phyloP scores from a whole-genome alignment of 1,140 invertebrate species.

The Drosophila elegans region DNA sequence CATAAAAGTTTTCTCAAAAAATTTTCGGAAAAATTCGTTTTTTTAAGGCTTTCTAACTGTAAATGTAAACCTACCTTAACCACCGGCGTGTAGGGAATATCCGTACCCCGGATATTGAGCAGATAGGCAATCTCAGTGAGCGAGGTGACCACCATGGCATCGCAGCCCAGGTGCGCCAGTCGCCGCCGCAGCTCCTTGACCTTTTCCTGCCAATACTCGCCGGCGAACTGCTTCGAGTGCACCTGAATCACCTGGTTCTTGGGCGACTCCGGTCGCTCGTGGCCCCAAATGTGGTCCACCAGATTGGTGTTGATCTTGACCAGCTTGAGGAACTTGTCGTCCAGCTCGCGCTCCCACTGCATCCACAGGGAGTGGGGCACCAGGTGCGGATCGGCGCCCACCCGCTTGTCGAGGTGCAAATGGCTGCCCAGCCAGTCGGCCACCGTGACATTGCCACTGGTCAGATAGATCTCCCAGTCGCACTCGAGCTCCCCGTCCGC shows the following conservation, averaged over 20 bases:
- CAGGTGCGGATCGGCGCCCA: slow-evolving; percentile 94
- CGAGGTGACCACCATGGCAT: slow-evolving; percentile 93
- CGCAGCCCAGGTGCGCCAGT: slow-evolving; percentile 88
- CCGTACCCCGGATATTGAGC: slow-evolving; percentile 96
- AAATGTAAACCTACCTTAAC: slow-evolving; percentile 81
- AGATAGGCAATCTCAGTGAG: slow-evolving; percentile 97
- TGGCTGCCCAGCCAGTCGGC: slow-evolving; percentile 88
- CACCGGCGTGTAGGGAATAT: slow-evolving; percentile 95
- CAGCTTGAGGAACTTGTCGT: slow-evolving; percentile 86
- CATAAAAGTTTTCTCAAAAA: no score
- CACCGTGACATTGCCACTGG: slow-evolving; percentile 87
- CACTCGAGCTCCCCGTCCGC: slow-evolving; percentile 91
- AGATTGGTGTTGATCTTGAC: slow-evolving; percentile 90
- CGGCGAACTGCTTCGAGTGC: slow-evolving; percentile 84
- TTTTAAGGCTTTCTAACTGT: no score
- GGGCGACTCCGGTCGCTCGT: slow-evolving; percentile 86
- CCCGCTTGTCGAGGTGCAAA: slow-evolving; percentile 87
- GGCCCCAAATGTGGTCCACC: slow-evolving; percentile 93
- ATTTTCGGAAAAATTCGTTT: no score
- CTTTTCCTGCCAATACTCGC: slow-evolving; percentile 89
- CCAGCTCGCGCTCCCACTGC: slow-evolving; percentile 86
- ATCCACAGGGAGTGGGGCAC: slow-evolving; percentile 89
- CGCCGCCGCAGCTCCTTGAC: slow-evolving; percentile 88
- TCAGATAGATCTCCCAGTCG: slow-evolving; percentile 92
- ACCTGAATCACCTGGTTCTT: slow-evolving; percentile 86